Percentiles rank a stretch among this genome's conserved stretches.
These are phyloP conservation scores for Tiliqua scincoides DNA, from an alignment of 2,113 vertebrate species.

Conservation along the genomic window DNA sequence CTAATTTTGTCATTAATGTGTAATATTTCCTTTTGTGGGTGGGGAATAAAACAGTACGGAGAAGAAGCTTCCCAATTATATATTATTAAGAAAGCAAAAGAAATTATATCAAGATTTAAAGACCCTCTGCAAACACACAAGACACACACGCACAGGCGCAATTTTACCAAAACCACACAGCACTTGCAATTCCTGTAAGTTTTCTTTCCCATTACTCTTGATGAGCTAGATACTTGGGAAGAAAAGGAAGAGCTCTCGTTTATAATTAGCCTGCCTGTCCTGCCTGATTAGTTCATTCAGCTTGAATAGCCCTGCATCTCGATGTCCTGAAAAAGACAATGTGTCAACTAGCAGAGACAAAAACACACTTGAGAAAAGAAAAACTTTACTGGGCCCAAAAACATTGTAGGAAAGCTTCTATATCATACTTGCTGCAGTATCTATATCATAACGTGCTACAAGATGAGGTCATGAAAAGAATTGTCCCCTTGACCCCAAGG, in stretches of 20 bases:
- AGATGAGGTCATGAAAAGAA: no score
- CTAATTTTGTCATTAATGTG: conserved; percentile 14
- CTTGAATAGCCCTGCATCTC: conserved; percentile 26
- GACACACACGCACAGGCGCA: no score
- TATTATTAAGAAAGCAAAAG: neutral
- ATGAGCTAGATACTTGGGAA: conserved; percentile 25
- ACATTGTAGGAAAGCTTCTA: neutral
- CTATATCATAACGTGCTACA: no score
- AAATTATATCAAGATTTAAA: neutral
- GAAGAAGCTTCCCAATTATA: neutral
- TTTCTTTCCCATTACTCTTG: conserved; percentile 32
- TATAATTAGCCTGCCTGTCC: conserved; percentile 36
- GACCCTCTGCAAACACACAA: neutral
- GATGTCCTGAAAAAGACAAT: neutral
- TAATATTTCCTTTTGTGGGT: neutral
- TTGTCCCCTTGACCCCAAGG: no score
- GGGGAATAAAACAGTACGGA: neutral
- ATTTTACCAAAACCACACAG: neutral
- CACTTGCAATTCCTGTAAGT: neutral
- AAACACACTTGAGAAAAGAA: neutral
- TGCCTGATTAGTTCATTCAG: conserved; percentile 34
- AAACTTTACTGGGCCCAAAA: neutral
- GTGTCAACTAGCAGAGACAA: neutral
- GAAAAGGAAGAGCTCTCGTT: conserved; percentile 34
- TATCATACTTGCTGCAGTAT: no score